Base-by-base conservation (phyloP, 1,140 invertebrate genomes). In the Drosophila pseudoobscura region DNA sequence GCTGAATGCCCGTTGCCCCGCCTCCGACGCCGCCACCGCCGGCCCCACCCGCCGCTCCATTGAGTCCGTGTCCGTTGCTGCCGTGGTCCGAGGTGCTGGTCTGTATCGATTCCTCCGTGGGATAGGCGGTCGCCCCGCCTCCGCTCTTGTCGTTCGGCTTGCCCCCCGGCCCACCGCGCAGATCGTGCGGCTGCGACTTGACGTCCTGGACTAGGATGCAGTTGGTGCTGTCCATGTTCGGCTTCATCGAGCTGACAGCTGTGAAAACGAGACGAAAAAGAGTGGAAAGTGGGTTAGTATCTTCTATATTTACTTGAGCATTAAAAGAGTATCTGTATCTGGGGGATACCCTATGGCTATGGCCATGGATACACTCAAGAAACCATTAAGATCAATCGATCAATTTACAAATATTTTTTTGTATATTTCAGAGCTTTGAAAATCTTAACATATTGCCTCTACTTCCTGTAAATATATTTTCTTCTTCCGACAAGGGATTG, bases 201-300 rank as follows among this genome's bases (percentile, higher is more conserved):
- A 96, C 95, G 92, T 97, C 96, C 94, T 97, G 96, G 78, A 97
- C 96, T 91, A 97, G 92, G 90, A 97, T 96, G 92, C 96, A 97
- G 92, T 96, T 97, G 80, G 95, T 94, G 91, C 94, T 95, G 93
- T 97, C 96, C 93, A 96, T 95, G 92, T 94, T 95, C 89, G 94
- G 94, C 92, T 96, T 95, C 95, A 96, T 96, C 87, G 96, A 96
- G 92, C 95, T 96, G 92, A 96, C 95, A 90, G 96, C 96, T 97
- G 94, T 56, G 95, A 4, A 5, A 13, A 39, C 11, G 95, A 83
- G 11, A 26, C 24, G 24, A 54, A 15, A 26, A 2, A 41, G 0
- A 20, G 5, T 5, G 0, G 4, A 26, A 26, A 5, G 24, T 26
- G 24, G 4, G 24, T 26, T 6, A 26, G 24, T 26, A 26, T 26